phyloP scores from a whole-genome alignment of 2,888 invertebrate genomes.

The Argyra leucocephala region DNA sequence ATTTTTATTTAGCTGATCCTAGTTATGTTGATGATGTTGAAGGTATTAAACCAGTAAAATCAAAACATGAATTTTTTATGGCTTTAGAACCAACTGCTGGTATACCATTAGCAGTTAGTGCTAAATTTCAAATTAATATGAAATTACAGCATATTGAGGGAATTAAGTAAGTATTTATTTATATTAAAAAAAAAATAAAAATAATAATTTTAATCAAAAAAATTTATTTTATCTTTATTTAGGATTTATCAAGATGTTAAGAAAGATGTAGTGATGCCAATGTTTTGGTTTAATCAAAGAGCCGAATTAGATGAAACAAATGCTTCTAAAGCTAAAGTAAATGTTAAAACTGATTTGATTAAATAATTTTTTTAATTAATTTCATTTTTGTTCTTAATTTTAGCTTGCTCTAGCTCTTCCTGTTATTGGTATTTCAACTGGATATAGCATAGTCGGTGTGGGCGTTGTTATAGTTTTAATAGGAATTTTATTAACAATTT shows the following conservation, averaged over 20 bases:
- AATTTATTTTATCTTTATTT: constrained; percentile 27
- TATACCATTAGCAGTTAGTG: constrained; percentile 63
- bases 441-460: constrained; percentile 31
- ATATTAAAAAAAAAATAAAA: not conserved
- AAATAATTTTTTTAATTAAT: not conserved
- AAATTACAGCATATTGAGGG: constrained; percentile 46
- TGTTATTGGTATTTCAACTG: constrained; percentile 35
- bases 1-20: constrained; percentile 66
- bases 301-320: constrained; percentile 51
- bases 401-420: constrained; percentile 36
- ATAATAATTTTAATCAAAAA: not conserved
- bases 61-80: constrained; percentile 56
- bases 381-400: constrained; percentile 16
- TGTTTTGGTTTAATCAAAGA: constrained; percentile 68
- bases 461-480: constrained; percentile 33
- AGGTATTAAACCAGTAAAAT: constrained; percentile 57
- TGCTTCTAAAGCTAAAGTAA: constrained; percentile 42
- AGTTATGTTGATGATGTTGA: constrained; percentile 53
- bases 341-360: not conserved
- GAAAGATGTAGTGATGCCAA: constrained; percentile 52
- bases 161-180: constrained; percentile 46
- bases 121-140: constrained; percentile 69
- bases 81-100: constrained; percentile 67
- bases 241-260: constrained; percentile 51
- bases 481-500: constrained; percentile 34